These are phyloP conservation scores for Dendrolimus kikuchii DNA, from an alignment of 1,140 invertebrate species.

Conservation along the genomic window DNA sequence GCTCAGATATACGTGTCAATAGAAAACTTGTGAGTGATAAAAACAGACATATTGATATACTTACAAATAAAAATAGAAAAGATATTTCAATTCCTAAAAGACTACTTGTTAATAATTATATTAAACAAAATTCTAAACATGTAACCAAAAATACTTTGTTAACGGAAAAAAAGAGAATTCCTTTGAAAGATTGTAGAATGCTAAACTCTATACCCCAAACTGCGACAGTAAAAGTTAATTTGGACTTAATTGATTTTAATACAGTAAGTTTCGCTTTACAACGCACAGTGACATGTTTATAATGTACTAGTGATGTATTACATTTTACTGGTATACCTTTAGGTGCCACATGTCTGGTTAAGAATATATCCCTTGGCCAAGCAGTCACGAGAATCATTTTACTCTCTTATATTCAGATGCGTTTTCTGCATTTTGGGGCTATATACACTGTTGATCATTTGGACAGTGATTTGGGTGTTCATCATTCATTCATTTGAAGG, in stretches of 20 bases:
- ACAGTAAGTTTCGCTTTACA: no score
- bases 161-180: no score
- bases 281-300: no score
- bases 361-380: conserved; percentile 42
- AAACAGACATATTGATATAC: conserved; percentile 21
- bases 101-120: no score
- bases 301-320: no score
- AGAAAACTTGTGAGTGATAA: conserved; percentile 25
- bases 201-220: no score
- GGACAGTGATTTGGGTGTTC: conserved; percentile 44
- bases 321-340: neutral
- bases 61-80: conserved; percentile 24
- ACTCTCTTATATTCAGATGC: conserved; percentile 40
- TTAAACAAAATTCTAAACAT: no score
- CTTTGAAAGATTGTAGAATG: no score
- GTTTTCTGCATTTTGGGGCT: conserved; percentile 46
- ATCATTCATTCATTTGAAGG: conserved; percentile 56
- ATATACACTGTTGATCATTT: conserved; percentile 34
- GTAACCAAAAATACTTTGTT: no score
- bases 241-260: no score
- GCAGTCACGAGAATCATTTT: conserved; percentile 22
- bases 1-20: conserved; percentile 37
- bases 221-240: no score
- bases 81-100: no score
- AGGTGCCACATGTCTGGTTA: conserved; percentile 40